Evolutionary conservation across 1,140 invertebrate species (phyloP), one percentile per base, ranked within the genome.

Genomic region (Diplogasteroides magnus): DNA sequence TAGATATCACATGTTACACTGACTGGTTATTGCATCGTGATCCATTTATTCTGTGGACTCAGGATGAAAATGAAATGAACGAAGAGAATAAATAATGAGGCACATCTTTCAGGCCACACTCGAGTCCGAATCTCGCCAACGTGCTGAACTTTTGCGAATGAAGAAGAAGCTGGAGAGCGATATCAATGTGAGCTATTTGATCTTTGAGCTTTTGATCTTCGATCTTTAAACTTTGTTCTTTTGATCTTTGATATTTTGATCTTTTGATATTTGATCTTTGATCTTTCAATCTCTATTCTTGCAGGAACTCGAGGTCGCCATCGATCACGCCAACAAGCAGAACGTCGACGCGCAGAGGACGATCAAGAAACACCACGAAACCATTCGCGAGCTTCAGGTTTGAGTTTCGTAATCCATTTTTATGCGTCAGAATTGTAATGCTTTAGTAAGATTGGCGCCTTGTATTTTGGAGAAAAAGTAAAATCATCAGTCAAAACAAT

Each of bases 81-180:
- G n/a, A n/a, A n/a, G n/a, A n/a, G n/a, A n/a, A n/a, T n/a, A n/a
- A n/a, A n/a, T n/a, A n/a, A n/a, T n/a, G n/a, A n/a, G n/a, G n/a
- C n/a, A n/a, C n/a, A n/a, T n/a, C n/a, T 48, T 48, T 6, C 19
- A 48, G 37, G 95, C 95, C 76, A 94, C 91, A 81, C 89, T 99
- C 76, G 96, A 99, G 88, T 93, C 94, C 81, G 96, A 99, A 86
- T 90, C 93, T 82, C 95, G 97, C 88, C 94, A 94, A 80, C 97
- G 97, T 85, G 92, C 94, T 87, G 96, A 99, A 88, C 93, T 95
- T 75, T 89, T 98, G 77, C 90, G 94, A 86, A 93, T 97, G 91
- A 98, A 98, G 90, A 98, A 98, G 90, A 99, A 99, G 87, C 88
- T 98, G 76, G 96, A 99, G 86, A 91, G 91, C 77, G 96, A 99